Percentiles rank a stretch among this genome's conserved stretches.
Conservation (phyloP, 2,113 vertebrate genomes). For the Bubo blakistoni region DNA sequence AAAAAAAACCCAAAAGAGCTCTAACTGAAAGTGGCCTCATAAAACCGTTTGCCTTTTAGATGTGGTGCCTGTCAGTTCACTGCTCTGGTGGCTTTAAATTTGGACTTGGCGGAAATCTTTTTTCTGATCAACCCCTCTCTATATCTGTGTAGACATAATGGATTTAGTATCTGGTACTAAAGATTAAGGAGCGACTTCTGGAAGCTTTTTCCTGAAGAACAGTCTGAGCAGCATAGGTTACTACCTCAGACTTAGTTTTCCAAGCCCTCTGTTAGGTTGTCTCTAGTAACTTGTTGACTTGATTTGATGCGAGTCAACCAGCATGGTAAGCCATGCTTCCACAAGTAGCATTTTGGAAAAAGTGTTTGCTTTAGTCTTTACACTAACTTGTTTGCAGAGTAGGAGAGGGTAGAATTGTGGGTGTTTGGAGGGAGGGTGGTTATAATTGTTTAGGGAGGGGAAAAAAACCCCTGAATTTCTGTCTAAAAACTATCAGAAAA, state of each 20-base stretch:
- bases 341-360: not conserved
- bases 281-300: not conserved
- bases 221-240: not conserved
- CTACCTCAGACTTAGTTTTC: not conserved
- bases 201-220: not conserved
- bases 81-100: not conserved
- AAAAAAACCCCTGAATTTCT: not conserved
- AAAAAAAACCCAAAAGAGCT: not conserved
- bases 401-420: not conserved
- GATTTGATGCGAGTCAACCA: not conserved
- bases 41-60: not conserved
- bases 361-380: not conserved
- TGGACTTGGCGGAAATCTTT: not conserved
- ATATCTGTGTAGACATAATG: not conserved
- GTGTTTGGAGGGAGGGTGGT: not conserved
- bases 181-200: not conserved
- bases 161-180: not conserved
- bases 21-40: not conserved
- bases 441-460: not conserved
- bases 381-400: not conserved
- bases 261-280: not conserved
- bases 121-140: not conserved
- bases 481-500: not conserved
- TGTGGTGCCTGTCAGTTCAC: not conserved
- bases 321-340: not conserved